Base-by-base conservation (phyloP, 1,140 invertebrate species). In the Microvelia longipes region DNA sequence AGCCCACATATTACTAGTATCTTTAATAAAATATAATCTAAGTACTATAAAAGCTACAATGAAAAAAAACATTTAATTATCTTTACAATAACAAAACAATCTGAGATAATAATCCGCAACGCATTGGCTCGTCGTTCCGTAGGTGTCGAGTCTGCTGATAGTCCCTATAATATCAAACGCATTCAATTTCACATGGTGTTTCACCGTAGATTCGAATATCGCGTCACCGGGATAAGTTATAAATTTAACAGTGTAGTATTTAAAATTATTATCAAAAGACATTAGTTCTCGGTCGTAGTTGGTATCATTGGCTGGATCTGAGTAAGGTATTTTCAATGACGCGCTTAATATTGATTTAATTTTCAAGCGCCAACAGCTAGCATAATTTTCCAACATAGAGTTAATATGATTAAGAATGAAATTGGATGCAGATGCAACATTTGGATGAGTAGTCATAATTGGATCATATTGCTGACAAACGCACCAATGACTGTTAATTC, bases 401-500 rank as follows among this genome's bases (percentile, higher is more conserved):
- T 93, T 92, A 0, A 93, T 81, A 71, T 87, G 78, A 0, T 78
- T 74, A 0, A 90, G 80, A 2, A 90, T 74, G 72, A 84, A 83
- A 0, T 79, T 75, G 0, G 84, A 85, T 0, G 83, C 83, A 13
- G 82, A 66, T 15, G 75, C 67, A 14, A 83, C 83, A 2, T 80
- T 75, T 0, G 74, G 75, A 74, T 85, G 81, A 13, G 83, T 81
- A 0, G 79, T 77, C 0, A 81, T 74, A 15, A 87, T 74, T 71
- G 85, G 83, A 61, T 78, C 76, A 13, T 81, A 83, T 69, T 82
- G 82, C 71, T 90, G 85, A 75, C 93, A 96, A 19, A 89, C 89
- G 76, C 92, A 96, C 87, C 89, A 94, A 74, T 93, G 88, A 29
- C 87, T 84, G 0, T 87, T 84, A 61, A 96, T 92, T 0, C 82